These are phyloP conservation scores for Aphodius granarius DNA, from an alignment of 2,888 invertebrate genomes.

Conservation along the genomic window DNA sequence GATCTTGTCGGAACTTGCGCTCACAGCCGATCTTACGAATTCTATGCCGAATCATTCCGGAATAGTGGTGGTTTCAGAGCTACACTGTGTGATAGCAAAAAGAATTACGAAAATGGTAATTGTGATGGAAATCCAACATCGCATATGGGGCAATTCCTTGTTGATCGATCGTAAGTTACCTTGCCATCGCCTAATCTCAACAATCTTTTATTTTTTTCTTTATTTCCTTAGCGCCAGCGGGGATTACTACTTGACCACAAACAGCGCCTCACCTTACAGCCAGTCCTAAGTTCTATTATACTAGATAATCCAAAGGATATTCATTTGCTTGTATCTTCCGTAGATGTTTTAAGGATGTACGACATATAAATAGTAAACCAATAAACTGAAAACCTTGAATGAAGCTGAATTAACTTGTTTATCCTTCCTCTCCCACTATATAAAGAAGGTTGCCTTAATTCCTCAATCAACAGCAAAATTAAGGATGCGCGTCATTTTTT, in stretches of 20 bases:
- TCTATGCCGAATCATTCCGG: conserved; percentile 53
- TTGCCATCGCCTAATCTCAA: neutral
- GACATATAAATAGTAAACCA: too few species aligned
- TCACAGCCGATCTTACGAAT: conserved; percentile 52
- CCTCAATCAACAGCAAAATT: too few species aligned
- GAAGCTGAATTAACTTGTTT: too few species aligned
- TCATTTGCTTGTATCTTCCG: too few species aligned
- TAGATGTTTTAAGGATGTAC: too few species aligned
- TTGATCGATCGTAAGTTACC: conserved; percentile 32
- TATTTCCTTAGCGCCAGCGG: conserved; percentile 39
- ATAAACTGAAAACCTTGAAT: too few species aligned
- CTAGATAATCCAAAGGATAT: neutral
- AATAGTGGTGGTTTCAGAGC: conserved; percentile 43
- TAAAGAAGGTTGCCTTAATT: too few species aligned
- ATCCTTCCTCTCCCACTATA: too few species aligned
- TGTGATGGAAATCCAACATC: conserved; percentile 33
- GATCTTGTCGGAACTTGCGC: conserved; percentile 49
- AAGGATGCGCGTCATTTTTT: too few species aligned
- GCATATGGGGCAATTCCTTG: conserved; percentile 32
- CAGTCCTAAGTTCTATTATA: neutral
- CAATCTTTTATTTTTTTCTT: conserved; percentile 7
- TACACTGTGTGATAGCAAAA: conserved; percentile 31
- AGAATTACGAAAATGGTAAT: conserved; percentile 31
- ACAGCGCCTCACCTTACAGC: conserved; percentile 17
- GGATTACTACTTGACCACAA: conserved; percentile 46